Evolutionary conservation across 2,113 vertebrate species (phyloP).

Genomic region (Mustela nigripes): DNA sequence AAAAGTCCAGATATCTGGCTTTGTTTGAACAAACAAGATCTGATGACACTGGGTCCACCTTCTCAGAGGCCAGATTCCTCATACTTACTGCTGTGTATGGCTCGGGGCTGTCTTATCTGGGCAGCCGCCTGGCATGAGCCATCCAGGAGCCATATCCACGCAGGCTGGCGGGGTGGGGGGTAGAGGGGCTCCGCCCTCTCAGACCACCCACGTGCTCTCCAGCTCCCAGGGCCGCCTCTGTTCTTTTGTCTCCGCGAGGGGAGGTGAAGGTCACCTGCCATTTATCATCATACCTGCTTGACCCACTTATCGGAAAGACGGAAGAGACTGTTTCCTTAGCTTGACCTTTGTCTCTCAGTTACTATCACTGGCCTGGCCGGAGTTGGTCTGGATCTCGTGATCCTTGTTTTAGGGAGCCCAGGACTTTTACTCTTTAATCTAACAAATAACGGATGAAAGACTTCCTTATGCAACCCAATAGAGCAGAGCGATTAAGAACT

Average conservation of each 20-base stretch:
- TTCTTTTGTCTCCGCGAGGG: neutral
- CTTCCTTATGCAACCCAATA: neutral
- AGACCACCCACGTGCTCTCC: neutral
- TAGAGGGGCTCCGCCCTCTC: neutral
- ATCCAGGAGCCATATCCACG: too few species aligned
- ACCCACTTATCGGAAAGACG: neutral
- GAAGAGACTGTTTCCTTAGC: neutral
- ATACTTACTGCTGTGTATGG: too few species aligned
- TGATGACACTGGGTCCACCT: neutral
- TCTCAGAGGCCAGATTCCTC: neutral
- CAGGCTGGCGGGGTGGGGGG: neutral
- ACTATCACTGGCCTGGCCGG: neutral
- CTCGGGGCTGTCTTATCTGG: neutral
- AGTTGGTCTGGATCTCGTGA: neutral
- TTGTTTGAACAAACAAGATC: neutral
- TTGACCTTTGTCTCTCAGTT: neutral
- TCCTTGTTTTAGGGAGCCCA: neutral
- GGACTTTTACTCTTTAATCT: neutral
- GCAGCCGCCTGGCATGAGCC: neutral
- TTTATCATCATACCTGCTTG: neutral
- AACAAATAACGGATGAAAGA: neutral
- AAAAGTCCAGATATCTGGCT: neutral
- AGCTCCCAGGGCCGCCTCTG: neutral
- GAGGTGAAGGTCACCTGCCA: slow-evolving; percentile 7
- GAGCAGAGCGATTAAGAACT: neutral